These are phyloP conservation scores for Meriones psammophilus DNA, from an alignment of 2,797 vertebrate species.

Conservation along the genomic window DNA sequence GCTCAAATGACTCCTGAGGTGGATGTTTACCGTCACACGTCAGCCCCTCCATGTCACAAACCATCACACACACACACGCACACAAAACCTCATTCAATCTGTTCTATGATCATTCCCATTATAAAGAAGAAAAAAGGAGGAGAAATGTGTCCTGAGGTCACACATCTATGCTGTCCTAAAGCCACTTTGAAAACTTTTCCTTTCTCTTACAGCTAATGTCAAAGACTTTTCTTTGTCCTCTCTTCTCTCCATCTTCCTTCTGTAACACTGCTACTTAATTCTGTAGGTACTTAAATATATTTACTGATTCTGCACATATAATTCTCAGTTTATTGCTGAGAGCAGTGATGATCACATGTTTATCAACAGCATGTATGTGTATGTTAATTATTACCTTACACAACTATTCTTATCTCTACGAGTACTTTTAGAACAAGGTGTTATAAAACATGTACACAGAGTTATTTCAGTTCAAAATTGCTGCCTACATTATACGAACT, in stretches of 20 bases:
- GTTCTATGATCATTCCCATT: constrained; percentile 26
- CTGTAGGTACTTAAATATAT: constrained; percentile 59
- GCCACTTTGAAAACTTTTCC: constrained; percentile 52
- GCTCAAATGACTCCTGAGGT: neutral
- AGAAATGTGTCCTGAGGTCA: neutral
- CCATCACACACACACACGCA: neutral
- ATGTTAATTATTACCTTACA: constrained; percentile 19
- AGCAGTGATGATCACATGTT: constrained; percentile 16
- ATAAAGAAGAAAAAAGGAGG: constrained; percentile 39
- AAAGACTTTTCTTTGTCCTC: constrained; percentile 40
- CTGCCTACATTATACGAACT: constrained; percentile 15
- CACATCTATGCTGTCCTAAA: neutral
- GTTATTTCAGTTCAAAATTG: constrained; percentile 65
- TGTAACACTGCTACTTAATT: constrained; percentile 67
- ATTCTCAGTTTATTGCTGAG: constrained; percentile 68
- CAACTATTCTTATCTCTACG: neutral
- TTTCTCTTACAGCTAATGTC: constrained; percentile 67
- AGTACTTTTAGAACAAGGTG: constrained; percentile 43
- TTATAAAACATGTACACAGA: constrained; percentile 41
- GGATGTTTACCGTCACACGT: neutral
- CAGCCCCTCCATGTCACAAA: too few species aligned
- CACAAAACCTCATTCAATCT: neutral
- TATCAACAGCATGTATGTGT: constrained; percentile 54
- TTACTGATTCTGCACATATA: constrained; percentile 46
- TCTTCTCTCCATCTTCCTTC: constrained; percentile 23